phyloP scores from a whole-genome alignment of 2,888 invertebrate species.

The Baronia brevicornis region DNA sequence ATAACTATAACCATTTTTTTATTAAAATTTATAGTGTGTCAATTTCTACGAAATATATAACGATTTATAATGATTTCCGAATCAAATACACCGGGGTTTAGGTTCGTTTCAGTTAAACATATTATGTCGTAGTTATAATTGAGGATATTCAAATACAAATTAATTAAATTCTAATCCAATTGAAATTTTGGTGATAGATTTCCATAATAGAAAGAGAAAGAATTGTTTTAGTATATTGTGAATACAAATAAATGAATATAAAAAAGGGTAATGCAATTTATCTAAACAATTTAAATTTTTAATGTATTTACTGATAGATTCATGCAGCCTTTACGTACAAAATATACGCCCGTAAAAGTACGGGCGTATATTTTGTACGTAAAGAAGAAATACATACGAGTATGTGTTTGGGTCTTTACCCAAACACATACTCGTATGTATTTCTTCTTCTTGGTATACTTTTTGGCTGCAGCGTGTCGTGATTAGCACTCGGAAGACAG shows the following conservation, averaged over 20 bases:
- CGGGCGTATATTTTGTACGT: too few species aligned
- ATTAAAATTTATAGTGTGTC: neutral
- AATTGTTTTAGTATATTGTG: too few species aligned
- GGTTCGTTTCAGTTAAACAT: slow-evolving; percentile 10
- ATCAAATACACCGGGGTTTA: slow-evolving; percentile 3
- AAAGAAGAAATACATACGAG: slow-evolving; percentile 9
- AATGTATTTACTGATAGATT: too few species aligned
- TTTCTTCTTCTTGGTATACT: slow-evolving; percentile 9
- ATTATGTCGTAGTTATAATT: slow-evolving; percentile 9
- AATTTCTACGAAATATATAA: slow-evolving; percentile 9
- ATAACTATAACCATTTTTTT: too few species aligned
- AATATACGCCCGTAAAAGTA: too few species aligned
- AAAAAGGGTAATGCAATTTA: slow-evolving; percentile 2
- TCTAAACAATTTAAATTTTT: slow-evolving; percentile 6
- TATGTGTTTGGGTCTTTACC: too few species aligned
- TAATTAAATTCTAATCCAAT: slow-evolving; percentile 6
- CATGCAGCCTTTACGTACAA: too few species aligned
- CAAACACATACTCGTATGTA: slow-evolving; percentile 11
- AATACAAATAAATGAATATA: neutral
- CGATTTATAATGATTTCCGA: slow-evolving; percentile 4
- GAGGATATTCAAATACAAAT: slow-evolving; percentile 5
- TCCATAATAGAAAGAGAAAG: too few species aligned
- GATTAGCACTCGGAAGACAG: slow-evolving; percentile 6
- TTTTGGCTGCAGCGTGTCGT: slow-evolving; percentile 4
- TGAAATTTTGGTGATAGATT: slow-evolving; percentile 13